These are phyloP conservation scores for Tholera decimalis DNA, from an alignment of 2,888 invertebrate species.

Conservation along the genomic window DNA sequence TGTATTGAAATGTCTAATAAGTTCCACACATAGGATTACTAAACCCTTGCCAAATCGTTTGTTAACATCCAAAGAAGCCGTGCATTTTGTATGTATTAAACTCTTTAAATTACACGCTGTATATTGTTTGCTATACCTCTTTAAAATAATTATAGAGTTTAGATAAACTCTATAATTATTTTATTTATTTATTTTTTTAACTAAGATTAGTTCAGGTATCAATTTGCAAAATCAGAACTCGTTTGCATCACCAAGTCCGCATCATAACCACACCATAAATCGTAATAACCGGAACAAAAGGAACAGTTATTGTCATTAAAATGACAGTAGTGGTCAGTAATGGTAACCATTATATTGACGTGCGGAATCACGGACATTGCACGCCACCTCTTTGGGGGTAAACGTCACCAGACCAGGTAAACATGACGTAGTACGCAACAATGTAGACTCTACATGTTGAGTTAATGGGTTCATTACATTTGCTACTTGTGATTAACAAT, in stretches of 20 bases:
- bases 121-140: no score
- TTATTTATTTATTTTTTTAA: no score
- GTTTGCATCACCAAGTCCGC: neutral
- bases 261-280: slow-evolving; percentile 4
- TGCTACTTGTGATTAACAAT: no score
- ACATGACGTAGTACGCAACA: slow-evolving; percentile 8
- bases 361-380: slow-evolving; percentile 46
- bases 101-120: no score
- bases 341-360: slow-evolving; percentile 25
- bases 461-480: slow-evolving; percentile 3
- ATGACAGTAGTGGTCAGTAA: slow-evolving; percentile 22
- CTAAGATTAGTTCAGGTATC: neutral
- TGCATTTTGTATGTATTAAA: no score
- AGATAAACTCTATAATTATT: neutral
- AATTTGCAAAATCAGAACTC: neutral
- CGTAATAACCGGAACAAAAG: slow-evolving; percentile 22
- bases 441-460: neutral
- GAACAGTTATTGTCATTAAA: slow-evolving; percentile 32
- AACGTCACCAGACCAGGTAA: slow-evolving; percentile 9
- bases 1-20: no score
- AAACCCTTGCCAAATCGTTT: no score
- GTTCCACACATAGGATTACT: no score
- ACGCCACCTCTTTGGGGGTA: slow-evolving; percentile 25
- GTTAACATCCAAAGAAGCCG: no score
- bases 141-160: no score